A percentile compares a stretch with the other conserved stretches of the same genome.
Evolutionary conservation across 1,140 invertebrate genomes (phyloP).

Genomic region (Pseudomyrmex pallidus): DNA sequence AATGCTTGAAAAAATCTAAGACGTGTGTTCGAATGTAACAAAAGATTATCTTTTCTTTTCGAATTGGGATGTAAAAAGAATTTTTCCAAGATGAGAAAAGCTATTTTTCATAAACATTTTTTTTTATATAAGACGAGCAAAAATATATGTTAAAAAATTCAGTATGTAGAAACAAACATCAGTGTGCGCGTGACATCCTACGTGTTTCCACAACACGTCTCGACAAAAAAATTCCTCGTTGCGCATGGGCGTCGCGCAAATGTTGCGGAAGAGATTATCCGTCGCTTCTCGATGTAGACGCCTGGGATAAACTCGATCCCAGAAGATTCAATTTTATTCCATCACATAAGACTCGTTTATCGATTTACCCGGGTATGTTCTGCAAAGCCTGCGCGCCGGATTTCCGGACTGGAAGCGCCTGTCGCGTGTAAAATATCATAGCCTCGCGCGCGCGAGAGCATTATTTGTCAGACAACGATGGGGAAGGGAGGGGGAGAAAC

Average conservation of each 20-base stretch:
- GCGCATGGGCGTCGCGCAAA: slow-evolving; percentile 47
- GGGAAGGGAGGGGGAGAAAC: not conserved
- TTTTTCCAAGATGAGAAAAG: too few relatives aligned
- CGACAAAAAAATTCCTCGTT: slow-evolving; percentile 16
- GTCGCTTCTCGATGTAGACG: slow-evolving; percentile 43
- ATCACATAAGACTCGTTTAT: slow-evolving; percentile 58
- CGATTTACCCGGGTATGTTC: slow-evolving; percentile 54
- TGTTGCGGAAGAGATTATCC: slow-evolving; percentile 53
- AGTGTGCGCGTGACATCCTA: not conserved
- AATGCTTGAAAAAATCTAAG: not conserved
- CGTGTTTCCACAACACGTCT: not conserved
- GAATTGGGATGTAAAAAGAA: not conserved
- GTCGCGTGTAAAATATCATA: slow-evolving; percentile 55
- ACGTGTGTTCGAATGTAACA: not conserved
- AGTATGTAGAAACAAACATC: too few relatives aligned
- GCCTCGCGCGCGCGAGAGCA: slow-evolving; percentile 20
- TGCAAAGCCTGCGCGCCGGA: slow-evolving; percentile 44
- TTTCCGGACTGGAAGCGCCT: slow-evolving; percentile 44
- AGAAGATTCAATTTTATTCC: slow-evolving; percentile 60
- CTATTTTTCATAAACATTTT: not conserved
- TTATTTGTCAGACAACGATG: slow-evolving; percentile 71
- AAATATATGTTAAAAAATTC: too few relatives aligned
- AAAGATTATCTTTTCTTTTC: not conserved
- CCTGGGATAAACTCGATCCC: slow-evolving; percentile 56
- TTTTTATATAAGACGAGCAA: not conserved